A percentile compares a stretch with the other conserved stretches of the same genome.
phyloP scores from a whole-genome alignment of 2,113 vertebrate species.

The Bagarius yarrelli region DNA sequence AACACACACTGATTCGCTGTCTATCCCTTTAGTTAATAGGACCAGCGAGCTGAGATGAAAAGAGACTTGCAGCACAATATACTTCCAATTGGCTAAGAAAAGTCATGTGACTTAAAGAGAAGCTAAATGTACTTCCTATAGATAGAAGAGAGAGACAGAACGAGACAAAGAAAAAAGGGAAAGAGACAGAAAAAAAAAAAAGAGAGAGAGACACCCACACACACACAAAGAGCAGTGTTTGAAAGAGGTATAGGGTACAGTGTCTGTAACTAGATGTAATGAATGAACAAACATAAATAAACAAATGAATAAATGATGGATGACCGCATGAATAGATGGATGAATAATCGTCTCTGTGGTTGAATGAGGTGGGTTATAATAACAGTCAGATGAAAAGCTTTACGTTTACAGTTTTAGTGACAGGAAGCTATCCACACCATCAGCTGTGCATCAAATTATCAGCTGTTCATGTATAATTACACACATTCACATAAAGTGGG shows the following conservation, averaged over 20 bases:
- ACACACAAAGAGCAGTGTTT: too few relatives aligned
- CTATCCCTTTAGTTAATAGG: constrained; percentile 61
- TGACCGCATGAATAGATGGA: too few relatives aligned
- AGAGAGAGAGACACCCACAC: not conserved
- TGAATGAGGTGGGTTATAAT: too few relatives aligned
- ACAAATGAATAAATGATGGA: too few relatives aligned
- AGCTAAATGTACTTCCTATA: not conserved
- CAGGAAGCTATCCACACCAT: not conserved
- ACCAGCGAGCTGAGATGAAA: constrained; percentile 50
- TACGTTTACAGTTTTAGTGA: not conserved
- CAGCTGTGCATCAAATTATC: not conserved
- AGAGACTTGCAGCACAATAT: constrained; percentile 23
- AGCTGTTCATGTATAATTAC: not conserved
- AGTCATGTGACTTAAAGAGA: not conserved
- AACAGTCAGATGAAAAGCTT: not conserved
- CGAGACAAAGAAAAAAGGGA: too few relatives aligned
- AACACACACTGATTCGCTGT: constrained; percentile 34
- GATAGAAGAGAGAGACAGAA: too few relatives aligned
- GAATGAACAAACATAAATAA: too few relatives aligned
- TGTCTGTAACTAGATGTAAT: too few relatives aligned
- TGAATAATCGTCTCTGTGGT: too few relatives aligned
- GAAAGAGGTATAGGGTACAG: too few relatives aligned
- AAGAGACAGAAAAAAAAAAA: too few relatives aligned
- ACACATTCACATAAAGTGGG: not conserved
- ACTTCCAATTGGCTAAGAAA: not conserved